These are phyloP conservation scores for Ploceus nigricollis DNA, from an alignment of 2,113 vertebrate species.

Conservation along the genomic window DNA sequence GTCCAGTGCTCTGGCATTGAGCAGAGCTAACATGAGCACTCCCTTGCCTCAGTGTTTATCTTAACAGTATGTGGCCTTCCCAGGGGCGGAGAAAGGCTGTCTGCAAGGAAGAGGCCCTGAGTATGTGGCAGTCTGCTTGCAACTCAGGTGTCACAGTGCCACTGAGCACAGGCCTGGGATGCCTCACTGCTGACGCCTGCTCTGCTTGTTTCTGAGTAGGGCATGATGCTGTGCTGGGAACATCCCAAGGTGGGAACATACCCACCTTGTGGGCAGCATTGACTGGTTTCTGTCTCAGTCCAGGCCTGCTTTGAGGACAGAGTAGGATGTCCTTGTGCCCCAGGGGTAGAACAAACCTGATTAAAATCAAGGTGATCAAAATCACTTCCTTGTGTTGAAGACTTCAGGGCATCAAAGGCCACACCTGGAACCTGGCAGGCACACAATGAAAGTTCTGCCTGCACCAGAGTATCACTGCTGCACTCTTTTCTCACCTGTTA, in stretches of 20 bases:
- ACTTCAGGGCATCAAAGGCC: background rate
- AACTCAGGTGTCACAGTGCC: background rate
- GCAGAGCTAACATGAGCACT: background rate
- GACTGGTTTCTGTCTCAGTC: background rate
- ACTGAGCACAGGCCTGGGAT: background rate
- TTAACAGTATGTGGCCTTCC: background rate
- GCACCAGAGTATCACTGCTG: background rate
- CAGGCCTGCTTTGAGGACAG: background rate
- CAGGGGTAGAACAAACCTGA: background rate
- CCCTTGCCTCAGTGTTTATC: background rate
- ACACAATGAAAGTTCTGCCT: background rate
- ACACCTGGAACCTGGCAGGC: background rate
- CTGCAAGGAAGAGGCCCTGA: background rate
- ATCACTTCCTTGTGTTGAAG: background rate
- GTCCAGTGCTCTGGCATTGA: background rate
- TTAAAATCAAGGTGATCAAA: background rate
- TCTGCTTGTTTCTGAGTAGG: background rate
- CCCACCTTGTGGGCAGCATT: background rate
- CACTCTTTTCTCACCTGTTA: background rate
- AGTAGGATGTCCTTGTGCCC: accelerated
- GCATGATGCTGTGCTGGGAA: background rate
- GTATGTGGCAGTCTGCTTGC: background rate
- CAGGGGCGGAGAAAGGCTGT: background rate
- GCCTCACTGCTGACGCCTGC: background rate
- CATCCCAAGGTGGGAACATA: background rate